phyloP scores from a whole-genome alignment of 2,797 vertebrate genomes.

The Myotis myotis region DNA sequence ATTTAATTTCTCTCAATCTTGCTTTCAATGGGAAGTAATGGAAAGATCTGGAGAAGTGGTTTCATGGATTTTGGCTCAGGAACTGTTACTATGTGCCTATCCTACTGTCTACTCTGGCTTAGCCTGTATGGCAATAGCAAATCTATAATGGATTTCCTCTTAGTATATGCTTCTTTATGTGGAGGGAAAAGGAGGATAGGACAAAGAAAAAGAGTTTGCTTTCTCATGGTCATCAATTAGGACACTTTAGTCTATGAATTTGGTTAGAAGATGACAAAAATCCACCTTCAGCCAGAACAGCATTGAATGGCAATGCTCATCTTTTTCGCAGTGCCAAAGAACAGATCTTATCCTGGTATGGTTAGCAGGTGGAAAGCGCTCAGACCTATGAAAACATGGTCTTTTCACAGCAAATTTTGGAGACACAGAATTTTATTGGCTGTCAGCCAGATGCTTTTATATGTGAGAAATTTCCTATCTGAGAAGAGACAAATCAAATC shows the following conservation, averaged over 20 bases:
- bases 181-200: neutral
- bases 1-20: slow-evolving; percentile 12
- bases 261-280: neutral
- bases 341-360: neutral
- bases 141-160: neutral
- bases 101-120: neutral
- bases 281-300: neutral
- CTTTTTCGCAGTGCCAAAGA: slow-evolving; percentile 48
- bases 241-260: neutral
- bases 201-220: neutral
- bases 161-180: neutral
- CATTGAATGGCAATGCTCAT: neutral
- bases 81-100: neutral
- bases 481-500: slow-evolving; percentile 29
- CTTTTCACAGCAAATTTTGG: slow-evolving; percentile 18
- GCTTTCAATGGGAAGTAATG: neutral
- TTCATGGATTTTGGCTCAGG: neutral
- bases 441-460: slow-evolving; percentile 52
- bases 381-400: slow-evolving; percentile 48
- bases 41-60: slow-evolving; percentile 28
- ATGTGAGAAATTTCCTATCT: slow-evolving; percentile 3
- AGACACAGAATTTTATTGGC: slow-evolving; percentile 54
- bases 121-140: neutral
- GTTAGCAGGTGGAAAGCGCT: slow-evolving; percentile 12
- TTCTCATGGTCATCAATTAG: neutral